Evolutionary conservation across 2,888 invertebrate genomes (phyloP), one percentile per base, ranked within the genome.

Genomic region (Mimumesa dahlbomi): DNA sequence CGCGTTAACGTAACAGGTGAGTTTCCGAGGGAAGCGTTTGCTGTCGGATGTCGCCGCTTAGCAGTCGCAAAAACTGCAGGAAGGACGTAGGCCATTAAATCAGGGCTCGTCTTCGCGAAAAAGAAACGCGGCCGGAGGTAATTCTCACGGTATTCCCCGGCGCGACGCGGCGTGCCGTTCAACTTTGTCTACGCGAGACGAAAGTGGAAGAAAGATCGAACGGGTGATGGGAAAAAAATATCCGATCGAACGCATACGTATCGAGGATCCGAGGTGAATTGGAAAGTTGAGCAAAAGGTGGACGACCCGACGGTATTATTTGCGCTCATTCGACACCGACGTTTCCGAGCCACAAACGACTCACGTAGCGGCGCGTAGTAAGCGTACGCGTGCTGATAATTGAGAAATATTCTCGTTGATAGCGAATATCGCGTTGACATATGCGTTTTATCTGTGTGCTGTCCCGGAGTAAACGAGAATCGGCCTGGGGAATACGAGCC

Each of bases 21-120:
- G 63, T 36, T 56, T 53, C 18, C 45, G 21, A 70, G 46, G n/a
- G n/a, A 11, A 11, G 34, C 11, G 2, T 34, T n/a, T 48, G 50
- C 64, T 52, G 61, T 71, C 75, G 75, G 75, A 76, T 69, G 75
- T 75, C 62, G 38, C 45, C 64, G 69, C 69, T 76, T 73, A 76
- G 58, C 50, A 56, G 46, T 57, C 16, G 65, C 65, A 77, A 77
- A 76, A 74, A 74, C 58, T 48, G 57, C 63, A 72, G 76, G 73
- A 75, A 75, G 79, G 79, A 77, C 77, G 74, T 56, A 49, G 67
- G 49, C 71, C 68, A 77, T 77, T 80, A 73, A 74, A 57, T 54
- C 43, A 14, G 29, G 29, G 25, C 7, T 25, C 25, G 25, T 25
- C 25, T 25, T 25, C 25, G 3, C 7, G 3, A 46, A 9, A 34